Conservation (phyloP, 2,797 vertebrate genomes). For the Streptopelia turtur region DNA sequence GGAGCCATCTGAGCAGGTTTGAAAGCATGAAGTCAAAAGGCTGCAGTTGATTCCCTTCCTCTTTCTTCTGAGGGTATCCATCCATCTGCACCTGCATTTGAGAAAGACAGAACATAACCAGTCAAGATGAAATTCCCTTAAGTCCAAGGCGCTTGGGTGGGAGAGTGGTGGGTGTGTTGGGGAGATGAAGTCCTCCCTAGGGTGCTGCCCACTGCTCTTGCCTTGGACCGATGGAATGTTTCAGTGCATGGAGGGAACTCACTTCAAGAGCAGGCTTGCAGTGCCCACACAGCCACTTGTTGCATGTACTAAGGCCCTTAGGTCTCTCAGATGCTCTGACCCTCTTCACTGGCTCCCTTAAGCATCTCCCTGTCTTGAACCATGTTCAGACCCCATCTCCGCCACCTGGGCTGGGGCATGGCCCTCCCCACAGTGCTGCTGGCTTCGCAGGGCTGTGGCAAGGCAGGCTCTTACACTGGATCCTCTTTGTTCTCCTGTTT, state of each 20-base stretch:
- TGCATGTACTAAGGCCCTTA: fast-evolving
- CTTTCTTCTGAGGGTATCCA: not conserved
- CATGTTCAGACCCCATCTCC: not conserved
- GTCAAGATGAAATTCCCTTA: not conserved
- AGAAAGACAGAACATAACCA: not conserved
- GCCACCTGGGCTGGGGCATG: not conserved
- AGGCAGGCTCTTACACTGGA: not conserved
- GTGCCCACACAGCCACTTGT: not conserved
- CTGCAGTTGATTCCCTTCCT: not conserved
- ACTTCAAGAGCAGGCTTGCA: not conserved
- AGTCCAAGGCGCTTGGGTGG: not conserved
- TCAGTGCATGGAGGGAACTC: fast-evolving
- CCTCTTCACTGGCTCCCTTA: not conserved
- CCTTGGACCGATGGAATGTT: not conserved
- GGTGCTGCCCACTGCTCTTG: not conserved
- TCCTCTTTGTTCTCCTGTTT: not conserved
- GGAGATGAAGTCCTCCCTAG: not conserved
- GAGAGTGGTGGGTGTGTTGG: not conserved
- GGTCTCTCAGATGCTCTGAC: not conserved
- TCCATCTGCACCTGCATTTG: not conserved
- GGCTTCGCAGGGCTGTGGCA: not conserved
- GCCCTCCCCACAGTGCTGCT: fast-evolving
- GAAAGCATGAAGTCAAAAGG: slow-evolving; percentile 24
- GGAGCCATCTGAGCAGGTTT: not conserved
- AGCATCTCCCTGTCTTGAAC: not conserved